Evolutionary conservation across 2,113 vertebrate species (phyloP).

Genomic region (Clarias magur): DNA sequence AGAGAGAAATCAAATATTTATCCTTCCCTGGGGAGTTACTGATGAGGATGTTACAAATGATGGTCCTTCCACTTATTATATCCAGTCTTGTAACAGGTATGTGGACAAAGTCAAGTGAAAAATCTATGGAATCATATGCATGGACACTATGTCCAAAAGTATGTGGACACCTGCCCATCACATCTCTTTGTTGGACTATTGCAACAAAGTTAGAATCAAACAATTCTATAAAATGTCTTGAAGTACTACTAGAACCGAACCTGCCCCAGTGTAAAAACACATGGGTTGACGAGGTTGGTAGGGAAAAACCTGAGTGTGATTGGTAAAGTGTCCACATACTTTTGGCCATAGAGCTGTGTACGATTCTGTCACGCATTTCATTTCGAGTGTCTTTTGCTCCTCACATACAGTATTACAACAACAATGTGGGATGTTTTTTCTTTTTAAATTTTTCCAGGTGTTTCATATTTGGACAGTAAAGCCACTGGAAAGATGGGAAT

Average conservation of each 20-base stretch:
- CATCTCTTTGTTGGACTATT: neutral
- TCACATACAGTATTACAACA: too few species aligned
- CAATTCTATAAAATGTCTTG: neutral
- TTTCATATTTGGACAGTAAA: constrained; percentile 92
- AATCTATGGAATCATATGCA: neutral
- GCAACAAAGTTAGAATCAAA: neutral
- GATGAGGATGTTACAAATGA: constrained; percentile 98
- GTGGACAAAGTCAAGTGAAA: neutral
- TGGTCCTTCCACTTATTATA: constrained; percentile 92
- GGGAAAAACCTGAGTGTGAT: neutral
- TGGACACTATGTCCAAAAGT: neutral
- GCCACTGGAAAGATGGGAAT: constrained; percentile 92
- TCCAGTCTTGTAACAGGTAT: constrained; percentile 95
- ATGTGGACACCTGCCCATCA: neutral
- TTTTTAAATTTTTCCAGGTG: constrained; percentile 70
- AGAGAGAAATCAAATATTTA: constrained; percentile 92
- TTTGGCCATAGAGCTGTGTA: neutral
- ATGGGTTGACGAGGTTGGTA: neutral
- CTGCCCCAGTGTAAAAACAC: neutral
- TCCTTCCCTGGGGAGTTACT: constrained; percentile 93
- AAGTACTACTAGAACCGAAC: neutral
- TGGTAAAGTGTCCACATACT: neutral
- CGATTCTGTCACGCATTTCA: neutral
- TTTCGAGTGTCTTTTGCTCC: neutral
- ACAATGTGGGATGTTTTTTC: too few species aligned